Evolutionary conservation across 2,113 vertebrate genomes (phyloP), one percentile per base, ranked within the genome.

Genomic region (Amblyopsis rosae): DNA sequence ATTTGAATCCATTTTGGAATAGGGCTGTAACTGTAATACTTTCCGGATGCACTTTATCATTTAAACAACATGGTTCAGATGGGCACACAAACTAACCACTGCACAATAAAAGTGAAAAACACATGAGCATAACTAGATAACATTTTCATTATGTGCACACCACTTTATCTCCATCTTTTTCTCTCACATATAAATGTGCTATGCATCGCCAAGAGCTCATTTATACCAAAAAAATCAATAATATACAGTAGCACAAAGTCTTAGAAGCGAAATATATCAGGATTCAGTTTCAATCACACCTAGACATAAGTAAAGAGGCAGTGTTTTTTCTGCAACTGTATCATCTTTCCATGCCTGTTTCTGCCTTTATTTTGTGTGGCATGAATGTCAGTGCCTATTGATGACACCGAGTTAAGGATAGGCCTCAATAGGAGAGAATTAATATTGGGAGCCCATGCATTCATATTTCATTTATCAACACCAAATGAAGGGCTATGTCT

Each of bases 141-240:
- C 74, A 71, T 75, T 77, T 75, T 70, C 60, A 19, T 70, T 67
- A 72, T 54, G 66, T 70, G 56, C 32, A 69, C 54, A 53, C 55
- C 54, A 58, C 61, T 59, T 62, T 51, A 41, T 75, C 56, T 68
- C 33, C 35, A 4, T 41, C 4, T 41, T 41, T 7, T 41, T 41
- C 35, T 41, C 58, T 9, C 16, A 56, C 54, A 19, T 7, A 7
- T 9, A 56, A 3, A 55, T n/a, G 12, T 58, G 56, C 12, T 26
- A 58, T 33, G 32, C 12, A 32, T 32, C 1, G 16, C 11, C 17
- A 26, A 26, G 51, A n/a, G 56, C 19, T 1, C 4, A 32, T 10
- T 26, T 58, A 12, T 9, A 10, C 56, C 12, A n/a, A n/a, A 17
- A 32, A 26, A 58, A 1, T 9, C 17, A 26, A 11, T 17, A 41